Conservation (phyloP, 2,797 vertebrate genomes). For the Luscinia luscinia region DNA sequence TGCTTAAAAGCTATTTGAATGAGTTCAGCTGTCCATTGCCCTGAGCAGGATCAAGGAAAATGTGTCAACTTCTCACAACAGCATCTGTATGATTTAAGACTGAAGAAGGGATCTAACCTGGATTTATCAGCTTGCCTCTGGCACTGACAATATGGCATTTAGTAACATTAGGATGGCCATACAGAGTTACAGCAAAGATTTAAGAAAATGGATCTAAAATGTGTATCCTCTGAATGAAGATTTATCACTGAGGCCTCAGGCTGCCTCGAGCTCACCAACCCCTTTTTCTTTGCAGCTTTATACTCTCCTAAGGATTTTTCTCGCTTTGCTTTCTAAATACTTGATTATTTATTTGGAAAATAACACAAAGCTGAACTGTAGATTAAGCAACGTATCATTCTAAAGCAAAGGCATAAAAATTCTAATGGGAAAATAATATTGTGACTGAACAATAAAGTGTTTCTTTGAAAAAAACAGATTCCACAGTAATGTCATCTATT, state of each 20-base stretch:
- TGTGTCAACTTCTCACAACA: not conserved
- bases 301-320: not conserved
- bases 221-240: not conserved
- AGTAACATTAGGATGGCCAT: not conserved
- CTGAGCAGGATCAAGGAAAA: not conserved
- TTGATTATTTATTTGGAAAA: not conserved
- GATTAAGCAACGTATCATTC: not conserved
- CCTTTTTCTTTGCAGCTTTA: not conserved
- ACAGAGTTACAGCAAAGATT: not conserved
- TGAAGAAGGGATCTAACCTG: not conserved
- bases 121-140: not conserved
- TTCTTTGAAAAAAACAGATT: not conserved
- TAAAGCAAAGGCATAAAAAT: not conserved
- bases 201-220: not conserved
- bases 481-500: not conserved
- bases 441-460: not conserved
- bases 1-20: not conserved
- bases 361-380: not conserved
- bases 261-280: not conserved
- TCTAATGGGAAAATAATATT: not conserved
- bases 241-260: not conserved
- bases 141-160: not conserved
- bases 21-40: not conserved
- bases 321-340: not conserved
- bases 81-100: not conserved